Evolutionary conservation across 2,888 invertebrate species (phyloP).

Genomic region (Pilophorus perplexus): DNA sequence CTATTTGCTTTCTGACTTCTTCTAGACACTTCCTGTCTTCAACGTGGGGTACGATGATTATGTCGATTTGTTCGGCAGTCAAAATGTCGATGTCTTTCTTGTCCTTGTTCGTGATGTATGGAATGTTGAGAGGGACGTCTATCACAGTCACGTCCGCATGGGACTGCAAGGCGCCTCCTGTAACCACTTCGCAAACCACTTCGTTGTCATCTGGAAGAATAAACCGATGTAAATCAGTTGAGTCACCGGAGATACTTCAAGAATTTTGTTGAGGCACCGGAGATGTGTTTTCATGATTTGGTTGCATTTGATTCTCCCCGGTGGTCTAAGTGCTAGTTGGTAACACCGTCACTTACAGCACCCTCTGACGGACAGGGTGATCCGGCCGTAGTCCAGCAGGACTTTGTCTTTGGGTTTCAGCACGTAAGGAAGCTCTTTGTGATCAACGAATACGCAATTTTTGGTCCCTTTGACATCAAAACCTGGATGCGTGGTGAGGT

Average conservation of each 20-base stretch:
- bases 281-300: too few relatives aligned
- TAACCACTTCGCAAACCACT: conserved; percentile 57
- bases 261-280: too few relatives aligned
- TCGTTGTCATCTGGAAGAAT: conserved; percentile 55
- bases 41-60: conserved; percentile 51
- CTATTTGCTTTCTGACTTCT: conserved; percentile 26
- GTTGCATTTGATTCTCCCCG: too few relatives aligned
- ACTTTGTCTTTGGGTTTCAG: conserved; percentile 45
- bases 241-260: not conserved
- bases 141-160: conserved; percentile 58
- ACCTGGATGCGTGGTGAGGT: conserved; percentile 46
- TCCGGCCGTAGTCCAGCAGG: conserved; percentile 46
- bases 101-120: conserved; percentile 54
- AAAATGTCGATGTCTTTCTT: conserved; percentile 54
- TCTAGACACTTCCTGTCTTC: conserved; percentile 45
- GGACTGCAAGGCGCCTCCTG: conserved; percentile 58
- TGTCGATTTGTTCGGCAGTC: conserved; percentile 50
- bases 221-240: too few relatives aligned
- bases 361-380: conserved; percentile 46
- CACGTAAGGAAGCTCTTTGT: conserved; percentile 42
- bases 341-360: conserved; percentile 27
- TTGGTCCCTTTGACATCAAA: conserved; percentile 46
- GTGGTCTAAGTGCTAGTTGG: too few relatives aligned
- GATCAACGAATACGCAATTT: conserved; percentile 46
- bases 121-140: conserved; percentile 56